A percentile compares a stretch with the other conserved stretches of the same genome.
These are phyloP conservation scores for Pteropus rufus DNA, from an alignment of 2,797 vertebrate species.

Conservation along the genomic window DNA sequence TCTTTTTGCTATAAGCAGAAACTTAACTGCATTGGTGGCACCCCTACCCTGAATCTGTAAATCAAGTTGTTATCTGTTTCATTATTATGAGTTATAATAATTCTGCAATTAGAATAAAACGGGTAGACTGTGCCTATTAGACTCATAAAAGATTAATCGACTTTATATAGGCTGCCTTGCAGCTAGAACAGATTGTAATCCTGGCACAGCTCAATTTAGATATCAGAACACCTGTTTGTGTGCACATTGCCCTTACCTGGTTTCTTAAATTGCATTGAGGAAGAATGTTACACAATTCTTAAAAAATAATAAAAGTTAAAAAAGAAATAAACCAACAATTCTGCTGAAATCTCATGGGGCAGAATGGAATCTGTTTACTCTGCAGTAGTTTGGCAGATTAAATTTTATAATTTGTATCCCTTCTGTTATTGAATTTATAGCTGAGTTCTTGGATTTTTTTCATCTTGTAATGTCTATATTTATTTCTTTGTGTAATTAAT, in stretches of 20 bases:
- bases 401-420: conserved; percentile 42
- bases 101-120: not conserved
- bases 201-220: not conserved
- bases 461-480: not conserved
- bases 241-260: not conserved
- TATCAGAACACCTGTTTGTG: not conserved
- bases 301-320: conserved; percentile 39
- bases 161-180: not conserved
- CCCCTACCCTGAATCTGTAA: not conserved
- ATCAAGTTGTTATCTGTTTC: not conserved
- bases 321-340: not conserved
- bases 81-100: not conserved
- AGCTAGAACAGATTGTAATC: not conserved
- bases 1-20: not conserved
- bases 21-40: not conserved
- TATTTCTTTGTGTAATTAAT: conserved; percentile 43
- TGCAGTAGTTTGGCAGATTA: not conserved
- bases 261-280: conserved; percentile 44
- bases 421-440: conserved; percentile 39
- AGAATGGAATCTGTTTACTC: conserved; percentile 45
- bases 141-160: conserved; percentile 19
- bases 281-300: conserved; percentile 32
- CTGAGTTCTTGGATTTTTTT: not conserved
- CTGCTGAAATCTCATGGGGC: not conserved
- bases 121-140: not conserved